Evolutionary conservation across 1,140 invertebrate genomes (phyloP).

Genomic region (Nasonia vitripennis): DNA sequence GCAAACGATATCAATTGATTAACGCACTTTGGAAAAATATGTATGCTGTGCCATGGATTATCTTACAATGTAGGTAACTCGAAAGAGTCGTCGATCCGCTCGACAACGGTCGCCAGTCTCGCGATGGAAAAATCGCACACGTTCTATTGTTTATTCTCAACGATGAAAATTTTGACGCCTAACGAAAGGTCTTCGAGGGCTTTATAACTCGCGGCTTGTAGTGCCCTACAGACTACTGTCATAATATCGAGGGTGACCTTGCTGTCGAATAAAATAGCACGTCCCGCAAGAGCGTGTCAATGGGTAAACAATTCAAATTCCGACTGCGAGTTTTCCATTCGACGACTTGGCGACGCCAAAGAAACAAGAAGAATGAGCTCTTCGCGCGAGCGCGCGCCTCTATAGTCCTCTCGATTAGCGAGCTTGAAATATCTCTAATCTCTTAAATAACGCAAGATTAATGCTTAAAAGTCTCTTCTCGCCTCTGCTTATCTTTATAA

Average conservation of each 20-base stretch:
- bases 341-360: not conserved
- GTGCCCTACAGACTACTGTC: not conserved
- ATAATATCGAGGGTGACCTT: not conserved
- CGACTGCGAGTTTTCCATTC: constrained; percentile 33
- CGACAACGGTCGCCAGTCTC: not conserved
- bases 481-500: not conserved
- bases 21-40: constrained; percentile 72
- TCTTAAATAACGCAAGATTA: constrained; percentile 17
- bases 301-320: constrained; percentile 1
- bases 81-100: constrained; percentile 23
- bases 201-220: not conserved
- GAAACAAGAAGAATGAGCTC: not conserved
- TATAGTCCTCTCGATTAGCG: not conserved
- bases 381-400: not conserved
- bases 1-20: constrained; percentile 60
- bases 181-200: not conserved
- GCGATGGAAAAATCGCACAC: constrained; percentile 32
- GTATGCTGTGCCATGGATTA: constrained; percentile 68
- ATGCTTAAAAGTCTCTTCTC: not conserved
- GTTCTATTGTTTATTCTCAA: not conserved
- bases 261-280: not conserved
- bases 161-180: not conserved
- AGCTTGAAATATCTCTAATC: constrained; percentile 13
- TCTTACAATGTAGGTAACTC: constrained; percentile 64
- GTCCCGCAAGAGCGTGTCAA: no score